Evolutionary conservation across 2,797 vertebrate species (phyloP).

Genomic region (Platyrinchus mystaceus): DNA sequence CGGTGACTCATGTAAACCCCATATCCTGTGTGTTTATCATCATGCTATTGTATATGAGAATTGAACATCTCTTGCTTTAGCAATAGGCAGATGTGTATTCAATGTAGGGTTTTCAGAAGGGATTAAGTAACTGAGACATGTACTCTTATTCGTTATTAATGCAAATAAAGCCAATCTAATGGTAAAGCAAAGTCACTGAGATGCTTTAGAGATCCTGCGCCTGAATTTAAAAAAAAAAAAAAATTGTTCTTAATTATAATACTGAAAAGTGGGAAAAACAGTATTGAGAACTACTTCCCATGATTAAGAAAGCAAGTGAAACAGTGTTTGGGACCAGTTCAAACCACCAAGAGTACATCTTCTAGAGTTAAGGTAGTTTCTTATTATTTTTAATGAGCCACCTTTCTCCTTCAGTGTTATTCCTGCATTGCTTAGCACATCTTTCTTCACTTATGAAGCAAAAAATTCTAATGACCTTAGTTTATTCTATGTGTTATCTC

Average conservation of each 20-base stretch:
- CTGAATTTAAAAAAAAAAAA: background rate
- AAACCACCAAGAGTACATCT: background rate
- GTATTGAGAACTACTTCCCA: background rate
- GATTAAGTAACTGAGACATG: background rate
- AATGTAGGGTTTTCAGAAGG: background rate
- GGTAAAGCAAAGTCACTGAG: background rate
- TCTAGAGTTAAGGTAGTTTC: background rate
- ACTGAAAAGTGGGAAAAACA: background rate
- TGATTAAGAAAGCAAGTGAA: background rate
- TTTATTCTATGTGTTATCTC: background rate
- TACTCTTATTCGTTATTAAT: background rate
- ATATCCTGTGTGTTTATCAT: background rate
- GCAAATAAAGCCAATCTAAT: background rate
- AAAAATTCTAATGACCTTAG: background rate
- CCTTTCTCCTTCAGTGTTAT: background rate
- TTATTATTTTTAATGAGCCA: background rate
- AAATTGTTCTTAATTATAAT: background rate
- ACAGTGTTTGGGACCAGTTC: background rate
- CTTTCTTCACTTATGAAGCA: background rate
- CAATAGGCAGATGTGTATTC: background rate
- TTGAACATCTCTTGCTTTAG: background rate
- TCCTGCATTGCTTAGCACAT: background rate
- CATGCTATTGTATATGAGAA: background rate
- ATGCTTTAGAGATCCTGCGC: background rate
- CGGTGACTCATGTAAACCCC: background rate